Evolutionary conservation across 2,113 vertebrate species (phyloP).

Genomic region (Triplophysa siluroides): DNA sequence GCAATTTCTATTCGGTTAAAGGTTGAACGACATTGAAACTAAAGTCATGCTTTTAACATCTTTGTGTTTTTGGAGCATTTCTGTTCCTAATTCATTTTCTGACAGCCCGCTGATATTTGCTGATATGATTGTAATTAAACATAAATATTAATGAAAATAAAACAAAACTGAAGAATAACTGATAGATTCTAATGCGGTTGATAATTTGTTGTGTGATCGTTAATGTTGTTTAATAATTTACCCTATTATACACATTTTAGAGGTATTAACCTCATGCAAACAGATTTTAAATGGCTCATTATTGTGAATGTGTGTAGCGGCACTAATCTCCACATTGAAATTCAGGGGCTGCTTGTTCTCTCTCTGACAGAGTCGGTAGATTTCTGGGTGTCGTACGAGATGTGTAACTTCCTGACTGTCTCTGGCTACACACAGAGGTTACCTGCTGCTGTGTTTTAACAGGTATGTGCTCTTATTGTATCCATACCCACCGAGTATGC

Average conservation of each 20-base stretch:
- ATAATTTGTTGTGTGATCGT: conserved; percentile 28
- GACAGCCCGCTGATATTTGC: background rate
- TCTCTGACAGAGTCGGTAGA: background rate
- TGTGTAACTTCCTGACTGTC: too few relatives aligned
- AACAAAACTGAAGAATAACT: background rate
- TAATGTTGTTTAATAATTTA: conserved; percentile 40
- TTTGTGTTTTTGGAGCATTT: background rate
- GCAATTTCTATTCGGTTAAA: background rate
- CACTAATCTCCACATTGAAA: conserved; percentile 43
- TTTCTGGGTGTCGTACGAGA: background rate
- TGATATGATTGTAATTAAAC: background rate
- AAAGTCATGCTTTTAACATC: background rate
- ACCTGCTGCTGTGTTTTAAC: too few relatives aligned
- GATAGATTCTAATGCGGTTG: background rate
- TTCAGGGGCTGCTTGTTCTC: conserved; percentile 6
- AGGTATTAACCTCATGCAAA: conserved; percentile 38
- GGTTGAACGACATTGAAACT: background rate
- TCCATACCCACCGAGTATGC: too few relatives aligned
- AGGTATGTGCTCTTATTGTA: too few relatives aligned
- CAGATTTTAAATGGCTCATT: conserved; percentile 29
- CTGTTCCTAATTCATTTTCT: background rate
- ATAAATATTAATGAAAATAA: conserved; percentile 21
- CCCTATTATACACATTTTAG: conserved; percentile 22
- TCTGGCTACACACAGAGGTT: too few relatives aligned
- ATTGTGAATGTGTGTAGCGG: conserved; percentile 27